Evolutionary conservation across 30 jellyfish, hydroid and myxozoan species (phyloP).

Genomic region (Clytia hemisphaerica): DNA sequence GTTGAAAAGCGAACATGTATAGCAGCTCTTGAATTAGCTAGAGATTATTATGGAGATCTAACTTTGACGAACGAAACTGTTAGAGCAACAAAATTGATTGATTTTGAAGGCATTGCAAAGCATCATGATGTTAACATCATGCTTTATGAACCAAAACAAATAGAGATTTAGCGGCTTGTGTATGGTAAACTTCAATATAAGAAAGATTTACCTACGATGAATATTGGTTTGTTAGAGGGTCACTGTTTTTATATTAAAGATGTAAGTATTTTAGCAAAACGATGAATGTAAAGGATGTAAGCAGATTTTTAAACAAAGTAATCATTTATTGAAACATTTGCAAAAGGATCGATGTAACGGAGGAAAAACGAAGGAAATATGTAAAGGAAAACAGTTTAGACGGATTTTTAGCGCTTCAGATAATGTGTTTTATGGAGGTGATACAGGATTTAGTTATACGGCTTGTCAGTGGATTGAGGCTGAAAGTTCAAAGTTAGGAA

Average conservation of each 20-base stretch:
- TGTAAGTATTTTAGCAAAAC: not conserved
- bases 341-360: too few species aligned
- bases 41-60: conserved; percentile 22
- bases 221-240: not conserved
- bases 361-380: too few species aligned
- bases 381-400: too few species aligned
- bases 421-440: too few species aligned
- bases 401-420: too few species aligned
- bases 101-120: conserved; percentile 32
- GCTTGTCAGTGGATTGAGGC: too few species aligned
- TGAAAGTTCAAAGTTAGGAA: too few species aligned
- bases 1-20: too few species aligned
- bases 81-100: conserved; percentile 34
- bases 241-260: not conserved
- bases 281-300: too few species aligned
- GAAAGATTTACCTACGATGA: not conserved
- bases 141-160: not conserved
- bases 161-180: not conserved
- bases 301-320: too few species aligned
- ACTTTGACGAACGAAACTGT: conserved; percentile 14
- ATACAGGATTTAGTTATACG: too few species aligned
- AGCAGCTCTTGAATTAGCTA: conserved; percentile 16
- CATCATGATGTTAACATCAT: conserved; percentile 16
- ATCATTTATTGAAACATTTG: too few species aligned
- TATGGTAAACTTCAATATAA: not conserved